These are phyloP conservation scores for Porites australiensis DNA, from an alignment of 64 coral and sea anemone species.

Conservation along the genomic window DNA sequence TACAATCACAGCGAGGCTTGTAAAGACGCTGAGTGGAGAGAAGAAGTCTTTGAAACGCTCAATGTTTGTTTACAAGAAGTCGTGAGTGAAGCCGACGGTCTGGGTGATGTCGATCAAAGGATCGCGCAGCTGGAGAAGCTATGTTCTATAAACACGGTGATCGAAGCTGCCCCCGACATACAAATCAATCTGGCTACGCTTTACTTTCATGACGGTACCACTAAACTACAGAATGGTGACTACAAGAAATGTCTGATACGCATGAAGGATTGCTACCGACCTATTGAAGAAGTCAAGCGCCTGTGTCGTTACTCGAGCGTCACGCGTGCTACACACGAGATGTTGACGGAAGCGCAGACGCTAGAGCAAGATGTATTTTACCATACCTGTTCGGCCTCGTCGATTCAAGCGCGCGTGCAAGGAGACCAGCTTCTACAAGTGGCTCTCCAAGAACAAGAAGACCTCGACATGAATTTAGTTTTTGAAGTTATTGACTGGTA, in stretches of 20 bases:
- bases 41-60: slow-evolving; percentile 41
- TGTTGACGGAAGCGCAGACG: slow-evolving; percentile 21
- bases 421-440: slow-evolving; percentile 57
- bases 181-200: slow-evolving; percentile 55
- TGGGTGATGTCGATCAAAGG: slow-evolving; percentile 49
- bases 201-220: slow-evolving; percentile 73
- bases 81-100: slow-evolving; percentile 15
- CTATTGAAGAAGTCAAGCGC: slow-evolving; percentile 76
- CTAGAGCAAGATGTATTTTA: slow-evolving; percentile 82
- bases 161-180: slow-evolving; percentile 26
- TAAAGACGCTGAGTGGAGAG: slow-evolving; percentile 66
- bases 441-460: slow-evolving; percentile 60
- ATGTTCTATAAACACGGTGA: not conserved
- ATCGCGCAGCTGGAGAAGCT: slow-evolving; percentile 55
- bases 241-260: slow-evolving; percentile 77
- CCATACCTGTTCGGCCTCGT: slow-evolving; percentile 61
- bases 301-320: not conserved
- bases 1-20: slow-evolving; percentile 33
- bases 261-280: slow-evolving; percentile 81
- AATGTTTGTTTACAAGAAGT: slow-evolving; percentile 69
- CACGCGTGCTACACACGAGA: slow-evolving; percentile 1
- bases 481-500: slow-evolving; percentile 90
- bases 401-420: slow-evolving; percentile 68
- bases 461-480: slow-evolving; percentile 65
- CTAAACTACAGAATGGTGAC: slow-evolving; percentile 72